A percentile compares a stretch with the other conserved stretches of the same genome.
These are phyloP conservation scores for Psilopogon haemacephalus DNA, from an alignment of 2,113 vertebrate species.

Conservation along the genomic window DNA sequence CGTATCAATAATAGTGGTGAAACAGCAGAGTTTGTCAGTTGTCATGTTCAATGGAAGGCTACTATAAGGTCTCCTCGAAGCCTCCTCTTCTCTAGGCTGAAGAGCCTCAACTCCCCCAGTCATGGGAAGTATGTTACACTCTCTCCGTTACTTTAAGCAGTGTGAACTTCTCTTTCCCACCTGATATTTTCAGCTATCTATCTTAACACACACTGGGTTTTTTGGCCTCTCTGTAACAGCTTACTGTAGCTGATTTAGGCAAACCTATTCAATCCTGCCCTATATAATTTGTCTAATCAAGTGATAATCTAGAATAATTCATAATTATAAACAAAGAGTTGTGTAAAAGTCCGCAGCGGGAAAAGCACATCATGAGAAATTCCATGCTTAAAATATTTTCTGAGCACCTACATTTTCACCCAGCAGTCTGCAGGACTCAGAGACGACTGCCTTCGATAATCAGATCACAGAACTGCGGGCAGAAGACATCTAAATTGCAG, in stretches of 20 bases:
- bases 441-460: not conserved
- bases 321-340: not conserved
- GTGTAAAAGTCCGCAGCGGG: not conserved
- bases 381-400: not conserved
- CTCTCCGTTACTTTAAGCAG: not conserved
- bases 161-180: not conserved
- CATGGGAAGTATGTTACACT: not conserved
- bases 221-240: not conserved
- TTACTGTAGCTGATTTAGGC: not conserved
- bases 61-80: no score
- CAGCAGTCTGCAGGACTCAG: not conserved
- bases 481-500: conserved; percentile 62
- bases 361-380: not conserved
- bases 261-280: not conserved
- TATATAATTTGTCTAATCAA: not conserved
- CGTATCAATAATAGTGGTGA: not conserved
- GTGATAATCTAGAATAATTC: not conserved
- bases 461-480: conserved; percentile 19
- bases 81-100: no score
- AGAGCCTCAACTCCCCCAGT: no score
- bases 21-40: not conserved
- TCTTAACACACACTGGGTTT: not conserved
- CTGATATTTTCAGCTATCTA: not conserved
- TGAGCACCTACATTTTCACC: not conserved
- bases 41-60: no score